Base-by-base conservation (phyloP, 2,888 invertebrate genomes). In the Balanococcus diminutus region DNA sequence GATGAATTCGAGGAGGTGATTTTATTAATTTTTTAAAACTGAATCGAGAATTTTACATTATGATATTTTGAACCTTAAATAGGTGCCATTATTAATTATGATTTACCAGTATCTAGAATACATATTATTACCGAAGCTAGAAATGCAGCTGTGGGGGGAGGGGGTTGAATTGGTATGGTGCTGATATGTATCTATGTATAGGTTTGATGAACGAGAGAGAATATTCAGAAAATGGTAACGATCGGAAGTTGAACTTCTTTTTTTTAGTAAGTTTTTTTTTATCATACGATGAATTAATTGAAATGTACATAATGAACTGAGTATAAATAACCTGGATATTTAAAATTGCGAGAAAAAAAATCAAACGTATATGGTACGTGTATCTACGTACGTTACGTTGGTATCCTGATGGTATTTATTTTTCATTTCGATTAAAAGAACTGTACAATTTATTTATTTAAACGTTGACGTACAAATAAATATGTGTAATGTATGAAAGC, bases 371-470 rank as follows among this genome's bases (percentile, higher is more conserved):
- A n/a, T n/a, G n/a, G n/a, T n/a, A n/a, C n/a, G 8, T 36, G 36
- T 36, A 36, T 36, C 36, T 36, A 51, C 51, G 19, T 51, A 51
- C 51, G 36, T 36, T 46, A 16, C 46, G 46, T 5, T 46, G n/a
- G 46, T 46, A 46, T 14, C 61, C 28, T 14, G 61, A 11, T 61
- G 61, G 3, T 67, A 67, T 67, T 67, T 67, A 67, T 67, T 67
- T 67, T 67, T 67, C 25, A 25, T 67, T 67, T 67, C 28, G 61
- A 67, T 67, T 25, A 67, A 67, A 67, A 67, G 61, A 67, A 28
- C 61, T 67, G 61, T 67, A 67, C 61, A 28, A 28, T 25, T 67
- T 67, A 67, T 67, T 67, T 67, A 67, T 67, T 67, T 67, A 67
- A 25, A 28, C 61, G 61, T 67, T 67, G 61, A 67, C 61, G 61